Evolutionary conservation across 1,140 invertebrate genomes (phyloP).

Genomic region (Phocides pigmalion): DNA sequence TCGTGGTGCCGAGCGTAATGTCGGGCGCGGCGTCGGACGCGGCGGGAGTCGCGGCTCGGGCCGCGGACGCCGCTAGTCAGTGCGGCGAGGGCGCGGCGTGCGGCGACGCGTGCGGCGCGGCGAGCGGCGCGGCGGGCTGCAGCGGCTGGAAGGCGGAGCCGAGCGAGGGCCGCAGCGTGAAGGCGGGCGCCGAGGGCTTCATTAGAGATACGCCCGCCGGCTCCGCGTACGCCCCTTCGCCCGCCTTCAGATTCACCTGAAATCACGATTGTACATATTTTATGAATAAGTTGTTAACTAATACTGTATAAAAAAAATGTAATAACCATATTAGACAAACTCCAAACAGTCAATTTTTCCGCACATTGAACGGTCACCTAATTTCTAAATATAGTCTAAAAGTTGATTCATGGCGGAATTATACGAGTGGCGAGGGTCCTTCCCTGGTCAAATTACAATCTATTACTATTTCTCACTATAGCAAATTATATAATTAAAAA

Average conservation of each 20-base stretch:
- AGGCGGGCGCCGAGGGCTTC: slow-evolving; percentile 87
- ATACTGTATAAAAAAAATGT: no score
- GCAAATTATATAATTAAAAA: no score
- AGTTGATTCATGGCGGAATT: no score
- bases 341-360: no score
- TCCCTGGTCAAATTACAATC: no score
- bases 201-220: slow-evolving; percentile 58
- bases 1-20: no score
- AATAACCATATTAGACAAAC: no score
- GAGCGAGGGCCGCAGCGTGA: slow-evolving; percentile 91
- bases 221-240: slow-evolving; percentile 68
- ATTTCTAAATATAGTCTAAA: no score
- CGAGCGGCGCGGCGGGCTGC: slow-evolving; percentile 82
- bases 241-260: slow-evolving; percentile 86
- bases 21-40: not conserved
- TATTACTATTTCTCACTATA: no score
- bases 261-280: slow-evolving; percentile 19
- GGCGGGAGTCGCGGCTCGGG: not conserved
- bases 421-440: no score
- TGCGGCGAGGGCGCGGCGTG: slow-evolving; percentile 67
- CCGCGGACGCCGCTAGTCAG: slow-evolving; percentile 54
- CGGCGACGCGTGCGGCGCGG: slow-evolving; percentile 50
- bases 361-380: no score
- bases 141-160: slow-evolving; percentile 93
- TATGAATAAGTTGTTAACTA: no score